These are phyloP conservation scores for Sciurus carolinensis DNA, from an alignment of 2,797 vertebrate species.

Conservation along the genomic window DNA sequence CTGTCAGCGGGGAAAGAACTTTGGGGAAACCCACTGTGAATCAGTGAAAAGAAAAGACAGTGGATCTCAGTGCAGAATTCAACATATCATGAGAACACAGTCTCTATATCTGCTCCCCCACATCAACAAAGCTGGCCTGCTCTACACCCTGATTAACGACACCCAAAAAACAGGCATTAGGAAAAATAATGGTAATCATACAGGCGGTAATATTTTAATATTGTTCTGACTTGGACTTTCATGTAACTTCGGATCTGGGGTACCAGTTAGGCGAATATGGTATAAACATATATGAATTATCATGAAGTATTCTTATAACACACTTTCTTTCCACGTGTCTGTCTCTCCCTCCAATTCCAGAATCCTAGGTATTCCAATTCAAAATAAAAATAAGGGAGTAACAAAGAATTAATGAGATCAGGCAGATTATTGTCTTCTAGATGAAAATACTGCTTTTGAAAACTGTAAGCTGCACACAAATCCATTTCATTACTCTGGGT, in stretches of 20 bases:
- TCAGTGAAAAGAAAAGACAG: neutral
- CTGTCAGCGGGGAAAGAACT: neutral
- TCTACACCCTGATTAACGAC: neutral
- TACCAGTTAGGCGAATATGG: neutral
- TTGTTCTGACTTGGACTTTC: neutral
- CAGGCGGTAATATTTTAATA: neutral
- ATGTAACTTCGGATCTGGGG: neutral
- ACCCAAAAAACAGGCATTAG: neutral
- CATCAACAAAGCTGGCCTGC: neutral
- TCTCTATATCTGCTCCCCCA: neutral
- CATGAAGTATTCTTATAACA: neutral
- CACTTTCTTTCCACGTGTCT: neutral
- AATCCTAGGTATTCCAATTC: constrained; percentile 17
- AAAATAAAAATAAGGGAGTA: constrained; percentile 54
- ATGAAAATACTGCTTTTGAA: neutral
- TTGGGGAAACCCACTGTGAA: neutral
- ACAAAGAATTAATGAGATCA: neutral
- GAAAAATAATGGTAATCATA: neutral
- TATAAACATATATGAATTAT: neutral
- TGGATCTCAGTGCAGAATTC: neutral
- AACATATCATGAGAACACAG: neutral
- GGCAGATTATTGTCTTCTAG: neutral
- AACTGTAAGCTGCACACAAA: neutral
- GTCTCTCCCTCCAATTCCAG: neutral
- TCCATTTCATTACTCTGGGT: neutral